Evolutionary conservation across 2,797 vertebrate genomes (phyloP).

Genomic region (Hirundo rustica): DNA sequence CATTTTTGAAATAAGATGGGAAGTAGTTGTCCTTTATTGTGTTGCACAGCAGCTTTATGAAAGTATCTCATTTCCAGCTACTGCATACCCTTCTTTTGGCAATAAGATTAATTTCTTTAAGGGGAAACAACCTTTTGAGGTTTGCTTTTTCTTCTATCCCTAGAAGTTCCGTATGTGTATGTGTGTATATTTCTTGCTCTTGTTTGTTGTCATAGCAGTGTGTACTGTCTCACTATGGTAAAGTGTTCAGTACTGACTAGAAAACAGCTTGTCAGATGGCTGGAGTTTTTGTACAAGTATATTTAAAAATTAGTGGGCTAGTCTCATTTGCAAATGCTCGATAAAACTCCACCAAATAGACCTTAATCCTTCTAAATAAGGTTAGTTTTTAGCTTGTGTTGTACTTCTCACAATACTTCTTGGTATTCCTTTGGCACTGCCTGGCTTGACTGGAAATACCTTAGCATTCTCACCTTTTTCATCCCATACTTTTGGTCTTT

Average conservation of each 20-base stretch:
- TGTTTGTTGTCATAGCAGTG: not conserved
- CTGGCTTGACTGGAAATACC: not conserved
- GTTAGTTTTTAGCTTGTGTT: not conserved
- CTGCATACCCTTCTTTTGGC: not conserved
- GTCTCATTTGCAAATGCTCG: not conserved
- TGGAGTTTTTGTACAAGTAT: not conserved
- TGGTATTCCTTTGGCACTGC: not conserved
- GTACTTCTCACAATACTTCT: not conserved
- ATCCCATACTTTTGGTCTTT: not conserved
- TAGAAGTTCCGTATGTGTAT: not conserved
- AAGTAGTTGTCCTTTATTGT: not conserved
- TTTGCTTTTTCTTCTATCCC: not conserved
- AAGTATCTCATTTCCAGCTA: not conserved
- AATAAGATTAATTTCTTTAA: not conserved
- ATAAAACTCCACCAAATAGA: not conserved
- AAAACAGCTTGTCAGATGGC: not conserved
- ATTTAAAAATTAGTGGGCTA: not conserved
- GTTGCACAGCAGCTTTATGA: not conserved
- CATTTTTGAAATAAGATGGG: not conserved
- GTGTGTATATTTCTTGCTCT: not conserved
- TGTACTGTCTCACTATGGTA: not conserved
- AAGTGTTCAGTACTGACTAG: not conserved
- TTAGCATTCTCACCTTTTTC: not conserved
- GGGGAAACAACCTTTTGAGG: not conserved
- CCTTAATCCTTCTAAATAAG: not conserved